Conservation (phyloP, 2,888 invertebrate species). For the Tachina grossa region DNA sequence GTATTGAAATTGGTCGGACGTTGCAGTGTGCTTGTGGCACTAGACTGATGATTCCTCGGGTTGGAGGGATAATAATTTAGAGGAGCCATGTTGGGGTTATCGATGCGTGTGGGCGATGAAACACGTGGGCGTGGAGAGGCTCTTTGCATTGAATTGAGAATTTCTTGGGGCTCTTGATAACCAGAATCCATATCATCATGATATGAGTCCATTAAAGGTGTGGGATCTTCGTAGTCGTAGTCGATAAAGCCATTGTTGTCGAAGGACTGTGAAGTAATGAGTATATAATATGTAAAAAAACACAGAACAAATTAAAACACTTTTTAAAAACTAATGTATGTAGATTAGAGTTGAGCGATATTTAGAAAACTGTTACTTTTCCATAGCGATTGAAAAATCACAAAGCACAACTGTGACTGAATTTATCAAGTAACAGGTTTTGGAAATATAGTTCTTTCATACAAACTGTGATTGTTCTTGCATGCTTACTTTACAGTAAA, state of each 20-base stretch:
- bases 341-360: no score
- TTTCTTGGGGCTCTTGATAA: conserved; percentile 83
- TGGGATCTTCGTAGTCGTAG: conserved; percentile 92
- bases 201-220: conserved; percentile 89
- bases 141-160: conserved; percentile 80
- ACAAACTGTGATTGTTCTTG: no score
- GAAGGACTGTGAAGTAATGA: conserved; percentile 82
- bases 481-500: no score
- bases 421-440: no score
- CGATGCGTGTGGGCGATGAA: conserved; percentile 91
- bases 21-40: conserved; percentile 70
- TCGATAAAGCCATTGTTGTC: conserved; percentile 91
- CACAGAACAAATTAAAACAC: neutral
- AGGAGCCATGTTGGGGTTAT: conserved; percentile 90
- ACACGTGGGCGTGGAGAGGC: conserved; percentile 86
- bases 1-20: conserved; percentile 73
- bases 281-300: neutral
- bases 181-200: conserved; percentile 85
- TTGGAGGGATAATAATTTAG: conserved; percentile 87
- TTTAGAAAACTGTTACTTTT: no score
- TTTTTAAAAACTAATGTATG: no score
- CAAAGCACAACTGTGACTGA: no score
- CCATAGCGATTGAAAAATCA: no score
- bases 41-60: conserved; percentile 77
- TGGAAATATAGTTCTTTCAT: no score